A percentile compares a stretch with the other conserved stretches of the same genome.
phyloP scores from a whole-genome alignment of 2,113 vertebrate genomes.

The Cololabis saira region DNA sequence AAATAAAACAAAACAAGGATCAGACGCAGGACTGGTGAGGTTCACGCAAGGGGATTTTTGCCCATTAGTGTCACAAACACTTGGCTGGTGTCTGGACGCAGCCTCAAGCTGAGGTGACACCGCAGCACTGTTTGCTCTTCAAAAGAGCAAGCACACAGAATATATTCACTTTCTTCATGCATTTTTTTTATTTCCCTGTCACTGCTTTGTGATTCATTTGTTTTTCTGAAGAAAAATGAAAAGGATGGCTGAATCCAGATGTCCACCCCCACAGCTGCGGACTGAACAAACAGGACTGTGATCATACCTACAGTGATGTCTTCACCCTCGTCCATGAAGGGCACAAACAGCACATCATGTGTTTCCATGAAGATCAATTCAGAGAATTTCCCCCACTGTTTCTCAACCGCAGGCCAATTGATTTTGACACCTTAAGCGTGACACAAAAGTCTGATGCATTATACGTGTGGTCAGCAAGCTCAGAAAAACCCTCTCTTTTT shows the following conservation, averaged over 20 bases:
- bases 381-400: too few relatives aligned
- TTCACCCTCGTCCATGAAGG: not conserved
- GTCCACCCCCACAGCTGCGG: not conserved
- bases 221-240: too few relatives aligned
- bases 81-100: slow-evolving; percentile 10
- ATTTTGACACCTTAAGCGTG: too few relatives aligned
- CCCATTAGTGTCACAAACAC: slow-evolving; percentile 17
- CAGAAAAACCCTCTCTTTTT: too few relatives aligned
- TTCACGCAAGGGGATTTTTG: slow-evolving; percentile 20
- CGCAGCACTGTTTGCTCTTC: slow-evolving; percentile 7
- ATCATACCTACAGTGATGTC: not conserved
- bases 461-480: too few relatives aligned
- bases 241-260: not conserved
- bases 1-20: not conserved
- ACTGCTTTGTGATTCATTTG: not conserved
- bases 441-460: too few relatives aligned
- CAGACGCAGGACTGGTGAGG: slow-evolving; percentile 19
- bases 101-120: slow-evolving; percentile 21
- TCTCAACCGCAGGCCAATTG: too few relatives aligned
- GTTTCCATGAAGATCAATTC: too few relatives aligned
- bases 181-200: not conserved
- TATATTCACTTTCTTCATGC: not conserved
- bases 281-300: not conserved
- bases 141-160: not conserved
- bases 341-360: too few relatives aligned